Percentiles rank a stretch among this genome's conserved stretches.
Evolutionary conservation across 2,113 vertebrate genomes (phyloP).

Genomic region (Sporophila hypoxantha): DNA sequence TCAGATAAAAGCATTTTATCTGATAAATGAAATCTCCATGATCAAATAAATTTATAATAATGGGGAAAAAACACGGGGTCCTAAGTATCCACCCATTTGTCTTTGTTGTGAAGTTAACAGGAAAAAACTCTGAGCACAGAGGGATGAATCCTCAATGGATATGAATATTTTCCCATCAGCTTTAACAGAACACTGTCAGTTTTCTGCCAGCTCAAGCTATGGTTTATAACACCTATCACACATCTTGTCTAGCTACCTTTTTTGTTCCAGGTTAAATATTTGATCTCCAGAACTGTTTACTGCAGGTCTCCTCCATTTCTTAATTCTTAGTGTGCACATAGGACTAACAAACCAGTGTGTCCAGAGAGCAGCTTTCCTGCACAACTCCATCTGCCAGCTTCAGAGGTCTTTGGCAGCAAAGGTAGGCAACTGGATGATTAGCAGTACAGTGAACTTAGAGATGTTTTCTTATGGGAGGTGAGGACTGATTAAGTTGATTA

Average conservation of each 20-base stretch:
- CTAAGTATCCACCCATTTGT: neutral
- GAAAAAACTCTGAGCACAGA: neutral
- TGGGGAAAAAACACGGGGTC: neutral
- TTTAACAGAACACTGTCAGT: neutral
- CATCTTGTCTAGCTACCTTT: neutral
- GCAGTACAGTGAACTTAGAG: neutral
- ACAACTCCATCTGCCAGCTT: neutral
- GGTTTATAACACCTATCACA: neutral
- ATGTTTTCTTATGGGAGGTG: neutral
- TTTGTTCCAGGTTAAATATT: neutral
- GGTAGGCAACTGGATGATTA: neutral
- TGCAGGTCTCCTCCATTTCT: neutral
- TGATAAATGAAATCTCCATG: neutral
- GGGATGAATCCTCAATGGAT: neutral
- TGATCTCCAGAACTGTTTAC: neutral
- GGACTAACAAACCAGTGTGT: neutral
- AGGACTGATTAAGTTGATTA: neutral
- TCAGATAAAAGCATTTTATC: neutral
- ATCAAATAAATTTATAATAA: neutral
- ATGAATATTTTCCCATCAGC: neutral
- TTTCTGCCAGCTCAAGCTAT: neutral
- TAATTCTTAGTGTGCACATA: neutral
- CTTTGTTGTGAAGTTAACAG: neutral
- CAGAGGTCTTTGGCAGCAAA: neutral
- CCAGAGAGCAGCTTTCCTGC: neutral